These are phyloP conservation scores for Kryptolebias ocellatus DNA, from an alignment of 2,797 vertebrate genomes.

Conservation along the genomic window DNA sequence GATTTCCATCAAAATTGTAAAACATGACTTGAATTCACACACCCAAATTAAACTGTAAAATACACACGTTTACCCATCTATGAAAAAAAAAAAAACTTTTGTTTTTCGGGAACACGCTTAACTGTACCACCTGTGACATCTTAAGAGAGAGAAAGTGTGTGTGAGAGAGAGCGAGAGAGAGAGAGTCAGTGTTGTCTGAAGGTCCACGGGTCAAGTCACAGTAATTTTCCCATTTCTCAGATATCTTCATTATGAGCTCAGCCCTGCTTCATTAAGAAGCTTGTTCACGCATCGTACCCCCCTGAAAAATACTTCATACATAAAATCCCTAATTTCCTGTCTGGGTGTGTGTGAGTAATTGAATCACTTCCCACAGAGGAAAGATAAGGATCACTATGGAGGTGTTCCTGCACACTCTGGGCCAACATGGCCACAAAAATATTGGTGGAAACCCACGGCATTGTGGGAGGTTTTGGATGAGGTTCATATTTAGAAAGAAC, in stretches of 20 bases:
- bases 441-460: constrained; percentile 8
- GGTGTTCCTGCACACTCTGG: constrained; percentile 34
- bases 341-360: constrained; percentile 77
- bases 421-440: constrained; percentile 27
- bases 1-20: no score
- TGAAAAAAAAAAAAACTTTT: no score
- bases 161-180: background rate
- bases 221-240: constrained; percentile 47
- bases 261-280: constrained; percentile 70
- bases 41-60: no score
- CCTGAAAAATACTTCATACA: constrained; percentile 76
- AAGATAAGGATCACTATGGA: constrained; percentile 67
- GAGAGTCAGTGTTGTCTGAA: constrained; percentile 18
- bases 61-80: no score
- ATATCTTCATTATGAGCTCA: constrained; percentile 70
- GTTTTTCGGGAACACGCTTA: background rate
- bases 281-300: constrained; percentile 59
- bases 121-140: background rate
- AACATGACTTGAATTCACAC: no score
- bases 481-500: background rate
- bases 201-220: constrained; percentile 45
- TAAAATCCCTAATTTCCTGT: constrained; percentile 81
- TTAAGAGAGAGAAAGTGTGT: constrained; percentile 2
- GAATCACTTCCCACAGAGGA: constrained; percentile 77
- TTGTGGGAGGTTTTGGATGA: background rate